phyloP scores from a whole-genome alignment of 2,888 invertebrate species.

The Drosophila austrosaltans region DNA sequence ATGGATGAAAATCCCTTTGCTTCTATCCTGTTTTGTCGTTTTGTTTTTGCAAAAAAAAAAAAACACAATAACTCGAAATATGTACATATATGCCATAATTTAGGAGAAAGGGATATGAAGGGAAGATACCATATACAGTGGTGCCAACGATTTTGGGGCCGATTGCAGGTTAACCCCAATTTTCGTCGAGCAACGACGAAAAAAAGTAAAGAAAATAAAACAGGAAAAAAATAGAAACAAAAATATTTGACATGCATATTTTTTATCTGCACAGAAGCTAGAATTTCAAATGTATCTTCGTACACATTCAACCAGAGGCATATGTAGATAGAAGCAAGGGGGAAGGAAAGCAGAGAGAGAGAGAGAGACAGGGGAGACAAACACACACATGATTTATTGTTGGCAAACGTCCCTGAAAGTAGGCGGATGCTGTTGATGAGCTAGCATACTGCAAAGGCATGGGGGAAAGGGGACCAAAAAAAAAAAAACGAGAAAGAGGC shows the following conservation, averaged over 20 bases:
- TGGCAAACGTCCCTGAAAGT: slow-evolving; percentile 47
- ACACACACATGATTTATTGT: slow-evolving; percentile 55
- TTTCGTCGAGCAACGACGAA: slow-evolving; percentile 43
- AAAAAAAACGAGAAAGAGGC: neutral
- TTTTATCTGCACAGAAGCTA: slow-evolving; percentile 68
- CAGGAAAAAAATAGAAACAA: slow-evolving; percentile 14
- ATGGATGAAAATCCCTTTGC: neutral
- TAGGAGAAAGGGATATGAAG: neutral
- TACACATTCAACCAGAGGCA: slow-evolving; percentile 17
- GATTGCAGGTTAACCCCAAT: slow-evolving; percentile 66
- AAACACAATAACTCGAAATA: slow-evolving; percentile 5
- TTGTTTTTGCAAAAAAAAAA: neutral
- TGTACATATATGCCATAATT: slow-evolving; percentile 1
- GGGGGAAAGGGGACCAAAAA: neutral
- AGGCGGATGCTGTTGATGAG: slow-evolving; percentile 55
- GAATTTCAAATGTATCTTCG: slow-evolving; percentile 65
- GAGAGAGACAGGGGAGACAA: neutral
- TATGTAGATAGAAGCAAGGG: neutral
- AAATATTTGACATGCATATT: slow-evolving; percentile 71
- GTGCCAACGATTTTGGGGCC: slow-evolving; percentile 14
- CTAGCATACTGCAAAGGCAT: slow-evolving; percentile 32
- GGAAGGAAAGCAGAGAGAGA: no score
- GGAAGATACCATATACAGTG: slow-evolving; percentile 19
- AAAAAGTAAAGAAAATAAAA: slow-evolving; percentile 3
- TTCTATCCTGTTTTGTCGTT: neutral